Conservation (phyloP, 2,888 invertebrate species). For the Sphaerolaimus hirsutus region DNA sequence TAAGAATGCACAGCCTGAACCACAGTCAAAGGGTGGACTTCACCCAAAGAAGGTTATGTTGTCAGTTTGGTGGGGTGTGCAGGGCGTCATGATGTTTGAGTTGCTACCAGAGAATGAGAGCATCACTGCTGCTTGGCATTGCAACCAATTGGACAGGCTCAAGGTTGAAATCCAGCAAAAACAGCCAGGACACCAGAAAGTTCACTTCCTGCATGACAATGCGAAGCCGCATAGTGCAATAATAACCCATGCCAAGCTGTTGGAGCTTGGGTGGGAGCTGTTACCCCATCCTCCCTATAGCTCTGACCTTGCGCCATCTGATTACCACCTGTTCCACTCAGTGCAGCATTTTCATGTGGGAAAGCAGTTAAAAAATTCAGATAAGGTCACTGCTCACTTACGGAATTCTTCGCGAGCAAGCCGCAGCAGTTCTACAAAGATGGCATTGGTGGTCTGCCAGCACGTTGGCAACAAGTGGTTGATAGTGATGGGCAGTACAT, state of each 20-base stretch:
- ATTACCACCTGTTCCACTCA: constrained; percentile 4
- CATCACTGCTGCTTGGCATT: constrained; percentile 8
- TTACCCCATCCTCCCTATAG: constrained; percentile 9
- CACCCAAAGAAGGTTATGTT: constrained; percentile 8
- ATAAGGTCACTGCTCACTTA: not conserved
- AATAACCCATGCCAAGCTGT: constrained; percentile 7
- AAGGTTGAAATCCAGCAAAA: constrained; percentile 4
- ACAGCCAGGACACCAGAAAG: constrained; percentile 1
- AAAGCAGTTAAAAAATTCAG: constrained; percentile 1
- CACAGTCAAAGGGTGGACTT: constrained; percentile 1
- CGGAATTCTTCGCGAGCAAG: too few species aligned
- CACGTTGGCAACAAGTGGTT: not conserved
- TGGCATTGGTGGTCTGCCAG: not conserved
- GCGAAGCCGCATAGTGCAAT: constrained; percentile 9
- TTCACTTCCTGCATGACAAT: constrained; percentile 10
- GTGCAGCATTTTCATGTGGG: not conserved
- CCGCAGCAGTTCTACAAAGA: too few species aligned
- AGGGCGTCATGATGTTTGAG: constrained; percentile 8
- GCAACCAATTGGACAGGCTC: constrained; percentile 8
- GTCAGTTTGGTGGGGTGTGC: constrained; percentile 8
- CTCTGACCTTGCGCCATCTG: constrained; percentile 9
- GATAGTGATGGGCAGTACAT: not conserved
- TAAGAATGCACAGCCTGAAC: not conserved
- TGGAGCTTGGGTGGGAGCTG: constrained; percentile 7
- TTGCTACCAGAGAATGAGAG: constrained; percentile 6